A percentile compares a stretch with the other conserved stretches of the same genome.
These are phyloP conservation scores for Erynnis tages DNA, from an alignment of 2,888 invertebrate genomes.

Conservation along the genomic window DNA sequence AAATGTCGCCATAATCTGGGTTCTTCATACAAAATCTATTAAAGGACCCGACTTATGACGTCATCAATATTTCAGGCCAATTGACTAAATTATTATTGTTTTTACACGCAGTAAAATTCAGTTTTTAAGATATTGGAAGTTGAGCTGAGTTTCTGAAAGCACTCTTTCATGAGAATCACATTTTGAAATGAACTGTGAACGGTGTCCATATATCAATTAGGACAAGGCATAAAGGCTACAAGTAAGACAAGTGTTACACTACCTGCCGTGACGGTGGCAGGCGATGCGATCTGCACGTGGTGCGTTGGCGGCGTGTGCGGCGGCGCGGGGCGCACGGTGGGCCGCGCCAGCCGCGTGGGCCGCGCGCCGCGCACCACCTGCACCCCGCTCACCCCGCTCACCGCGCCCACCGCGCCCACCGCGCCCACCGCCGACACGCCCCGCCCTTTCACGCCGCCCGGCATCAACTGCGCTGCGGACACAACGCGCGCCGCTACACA, in stretches of 20 bases:
- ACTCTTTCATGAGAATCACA: too few relatives aligned
- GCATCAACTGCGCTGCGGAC: slow-evolving; percentile 83
- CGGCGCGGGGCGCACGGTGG: slow-evolving; percentile 36
- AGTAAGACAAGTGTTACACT: neutral
- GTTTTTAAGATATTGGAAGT: too few relatives aligned
- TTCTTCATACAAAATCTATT: too few relatives aligned
- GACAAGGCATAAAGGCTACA: too few relatives aligned
- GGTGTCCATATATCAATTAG: too few relatives aligned
- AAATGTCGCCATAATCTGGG: too few relatives aligned
- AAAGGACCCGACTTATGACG: too few relatives aligned
- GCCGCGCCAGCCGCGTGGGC: slow-evolving; percentile 38
- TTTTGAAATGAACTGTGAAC: too few relatives aligned
- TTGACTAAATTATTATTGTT: too few relatives aligned
- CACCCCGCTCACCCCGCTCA: slow-evolving; percentile 52
- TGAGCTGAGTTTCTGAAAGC: too few relatives aligned
- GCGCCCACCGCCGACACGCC: slow-evolving; percentile 54
- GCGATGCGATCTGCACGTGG: slow-evolving; percentile 29
- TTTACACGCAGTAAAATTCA: too few relatives aligned
- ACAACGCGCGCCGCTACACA: slow-evolving; percentile 26
- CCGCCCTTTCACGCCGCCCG: slow-evolving; percentile 83
- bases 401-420: slow-evolving; percentile 82
- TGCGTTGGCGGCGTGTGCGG: slow-evolving; percentile 29
- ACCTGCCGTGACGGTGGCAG: slow-evolving; percentile 16
- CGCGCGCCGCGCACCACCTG: slow-evolving; percentile 59
- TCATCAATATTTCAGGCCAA: too few relatives aligned